phyloP scores from a whole-genome alignment of 2,888 invertebrate genomes.

The Hydrotaea diabolus region DNA sequence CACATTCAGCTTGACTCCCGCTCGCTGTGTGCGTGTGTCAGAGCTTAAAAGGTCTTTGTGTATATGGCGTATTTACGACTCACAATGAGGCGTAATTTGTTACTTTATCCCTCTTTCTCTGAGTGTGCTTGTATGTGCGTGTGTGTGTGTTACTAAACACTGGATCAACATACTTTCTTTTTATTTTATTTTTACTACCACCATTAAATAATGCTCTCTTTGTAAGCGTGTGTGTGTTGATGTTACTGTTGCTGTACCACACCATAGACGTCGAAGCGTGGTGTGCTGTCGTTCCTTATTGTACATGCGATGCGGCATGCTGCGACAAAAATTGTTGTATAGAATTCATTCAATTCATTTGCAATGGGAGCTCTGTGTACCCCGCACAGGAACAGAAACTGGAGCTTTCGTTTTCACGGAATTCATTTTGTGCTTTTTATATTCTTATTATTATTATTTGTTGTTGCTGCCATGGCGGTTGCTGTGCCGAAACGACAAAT shows the following conservation, averaged over 20 bases:
- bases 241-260: slow-evolving; percentile 12
- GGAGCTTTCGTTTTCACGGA: slow-evolving; percentile 22
- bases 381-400: not conserved
- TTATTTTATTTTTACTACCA: slow-evolving; percentile 62
- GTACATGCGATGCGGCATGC: slow-evolving; percentile 65
- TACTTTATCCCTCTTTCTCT: slow-evolving; percentile 36
- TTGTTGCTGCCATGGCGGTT: slow-evolving; percentile 7
- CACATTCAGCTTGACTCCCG: not conserved
- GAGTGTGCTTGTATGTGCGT: not conserved
- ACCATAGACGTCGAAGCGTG: not conserved
- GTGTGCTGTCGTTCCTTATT: slow-evolving; percentile 22
- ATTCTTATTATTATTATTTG: slow-evolving; percentile 5
- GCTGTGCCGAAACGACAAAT: not conserved
- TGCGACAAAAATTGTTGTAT: slow-evolving; percentile 64
- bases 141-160: slow-evolving; percentile 53
- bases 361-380: slow-evolving; percentile 24
- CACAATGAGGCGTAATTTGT: slow-evolving; percentile 64
- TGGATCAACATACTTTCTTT: slow-evolving; percentile 63
- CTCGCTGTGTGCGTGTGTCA: not conserved
- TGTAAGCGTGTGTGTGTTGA: slow-evolving; percentile 4
- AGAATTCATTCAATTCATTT: slow-evolving; percentile 60
- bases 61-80: slow-evolving; percentile 66
- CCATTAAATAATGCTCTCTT: slow-evolving; percentile 47
- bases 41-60: slow-evolving; percentile 61
- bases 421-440: slow-evolving; percentile 26